phyloP scores from a whole-genome alignment of 1,140 invertebrate genomes.

The Lerema accius region DNA sequence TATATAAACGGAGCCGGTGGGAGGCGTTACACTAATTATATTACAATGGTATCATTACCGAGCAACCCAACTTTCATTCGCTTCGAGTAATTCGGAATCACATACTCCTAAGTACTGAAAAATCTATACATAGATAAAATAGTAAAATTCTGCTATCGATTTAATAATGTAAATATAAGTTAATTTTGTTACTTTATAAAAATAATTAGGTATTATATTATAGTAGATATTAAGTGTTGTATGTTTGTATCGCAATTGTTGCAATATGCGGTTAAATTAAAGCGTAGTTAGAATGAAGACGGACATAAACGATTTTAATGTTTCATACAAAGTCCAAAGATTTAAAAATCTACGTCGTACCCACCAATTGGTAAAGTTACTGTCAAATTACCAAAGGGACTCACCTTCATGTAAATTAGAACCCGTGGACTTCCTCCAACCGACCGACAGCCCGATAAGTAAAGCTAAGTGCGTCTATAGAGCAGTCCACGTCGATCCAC shows the following conservation, averaged over 20 bases:
- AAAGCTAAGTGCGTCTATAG: conserved; percentile 11
- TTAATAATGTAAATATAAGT: conserved; percentile 82
- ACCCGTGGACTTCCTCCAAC: not conserved
- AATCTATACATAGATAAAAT: conserved; percentile 66
- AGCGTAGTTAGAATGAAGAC: conserved; percentile 69
- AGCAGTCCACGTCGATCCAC: not conserved
- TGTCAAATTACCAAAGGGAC: conserved; percentile 68
- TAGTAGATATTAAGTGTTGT: conserved; percentile 80
- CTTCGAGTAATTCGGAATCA: conserved; percentile 25
- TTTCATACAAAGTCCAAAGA: conserved; percentile 75
- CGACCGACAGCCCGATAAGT: not conserved
- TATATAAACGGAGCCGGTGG: conserved; percentile 15
- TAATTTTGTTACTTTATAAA: conserved; percentile 82
- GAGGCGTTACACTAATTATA: not conserved
- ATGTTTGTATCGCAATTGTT: conserved; percentile 81
- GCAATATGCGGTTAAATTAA: conserved; percentile 79
- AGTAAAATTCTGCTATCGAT: conserved; percentile 76
- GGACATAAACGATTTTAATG: conserved; percentile 66
- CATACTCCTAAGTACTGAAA: conserved; percentile 44
- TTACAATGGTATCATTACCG: conserved; percentile 9
- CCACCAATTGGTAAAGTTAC: conserved; percentile 74
- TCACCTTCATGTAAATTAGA: conserved; percentile 12
- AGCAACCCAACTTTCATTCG: conserved; percentile 5
- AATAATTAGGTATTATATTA: conserved; percentile 81
- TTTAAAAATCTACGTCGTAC: conserved; percentile 65